Percentiles rank a stretch among this genome's conserved stretches.
phyloP scores from a whole-genome alignment of 2,797 vertebrate species.

The Nannoperca australis region DNA sequence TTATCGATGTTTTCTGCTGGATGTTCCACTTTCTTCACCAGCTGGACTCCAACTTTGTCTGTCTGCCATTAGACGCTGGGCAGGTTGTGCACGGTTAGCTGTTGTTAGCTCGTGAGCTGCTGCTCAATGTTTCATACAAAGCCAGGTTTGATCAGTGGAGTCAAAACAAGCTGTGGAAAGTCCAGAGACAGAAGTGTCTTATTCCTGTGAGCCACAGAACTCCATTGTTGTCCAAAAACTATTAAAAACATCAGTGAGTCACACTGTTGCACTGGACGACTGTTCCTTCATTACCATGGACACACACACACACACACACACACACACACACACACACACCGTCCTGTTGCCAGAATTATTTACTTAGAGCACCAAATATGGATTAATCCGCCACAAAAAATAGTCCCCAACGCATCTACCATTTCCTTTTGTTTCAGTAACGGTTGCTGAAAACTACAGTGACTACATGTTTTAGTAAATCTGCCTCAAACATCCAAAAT shows the following conservation, averaged over 20 bases:
- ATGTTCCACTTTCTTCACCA: neutral
- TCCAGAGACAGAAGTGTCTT: neutral
- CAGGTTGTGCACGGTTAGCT: too few relatives aligned
- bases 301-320: neutral
- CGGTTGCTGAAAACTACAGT: neutral
- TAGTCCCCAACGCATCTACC: neutral
- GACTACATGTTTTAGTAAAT: neutral
- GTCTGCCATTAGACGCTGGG: neutral
- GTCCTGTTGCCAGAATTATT: neutral
- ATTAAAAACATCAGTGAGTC: conserved; percentile 1
- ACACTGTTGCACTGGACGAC: neutral
- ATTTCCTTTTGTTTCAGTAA: neutral
- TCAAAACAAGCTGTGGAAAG: neutral
- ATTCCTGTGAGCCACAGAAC: neutral
- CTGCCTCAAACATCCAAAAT: neutral
- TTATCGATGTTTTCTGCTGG: neutral
- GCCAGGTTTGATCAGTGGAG: too few relatives aligned
- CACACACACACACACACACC: neutral
- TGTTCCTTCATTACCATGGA: neutral
- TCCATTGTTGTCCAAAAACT: neutral
- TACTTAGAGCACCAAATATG: too few relatives aligned
- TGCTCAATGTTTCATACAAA: too few relatives aligned
- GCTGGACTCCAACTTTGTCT: neutral
- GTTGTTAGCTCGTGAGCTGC: too few relatives aligned
- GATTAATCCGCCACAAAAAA: neutral